phyloP scores from a whole-genome alignment of 1,140 invertebrate genomes.

The Bombyx mandarina region DNA sequence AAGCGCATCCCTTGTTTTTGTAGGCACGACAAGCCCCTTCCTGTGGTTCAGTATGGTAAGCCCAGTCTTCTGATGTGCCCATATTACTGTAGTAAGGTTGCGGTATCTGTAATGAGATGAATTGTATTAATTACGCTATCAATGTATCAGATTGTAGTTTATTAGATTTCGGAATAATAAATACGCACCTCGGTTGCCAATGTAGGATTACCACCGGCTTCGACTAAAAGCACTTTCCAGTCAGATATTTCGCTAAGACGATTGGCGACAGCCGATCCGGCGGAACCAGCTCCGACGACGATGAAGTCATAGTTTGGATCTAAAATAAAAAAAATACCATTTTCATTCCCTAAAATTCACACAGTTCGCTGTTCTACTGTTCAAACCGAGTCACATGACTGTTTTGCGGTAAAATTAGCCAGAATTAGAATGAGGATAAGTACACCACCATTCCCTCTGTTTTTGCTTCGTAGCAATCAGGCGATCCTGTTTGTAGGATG shows the following conservation, averaged over 20 bases:
- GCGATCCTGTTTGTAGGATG: too few species aligned
- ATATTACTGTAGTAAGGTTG: constrained; percentile 29
- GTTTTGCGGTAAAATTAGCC: too few species aligned
- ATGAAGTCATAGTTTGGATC: constrained; percentile 37
- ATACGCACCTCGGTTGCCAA: constrained; percentile 11
- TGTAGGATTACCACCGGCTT: constrained; percentile 30
- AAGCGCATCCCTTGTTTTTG: constrained; percentile 51
- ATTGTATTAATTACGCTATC: too few species aligned
- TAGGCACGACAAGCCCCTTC: constrained; percentile 44
- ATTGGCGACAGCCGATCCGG: constrained; percentile 88
- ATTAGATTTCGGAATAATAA: not conserved
- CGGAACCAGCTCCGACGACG: constrained; percentile 67
- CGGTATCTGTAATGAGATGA: constrained; percentile 20
- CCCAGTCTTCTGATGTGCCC: constrained; percentile 67
- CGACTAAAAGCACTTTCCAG: constrained; percentile 81
- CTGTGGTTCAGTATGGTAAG: constrained; percentile 69
- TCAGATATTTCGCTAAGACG: constrained; percentile 80
- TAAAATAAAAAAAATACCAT: constrained; percentile 14
- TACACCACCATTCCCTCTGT: too few species aligned
- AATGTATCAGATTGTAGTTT: not conserved
- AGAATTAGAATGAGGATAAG: too few species aligned
- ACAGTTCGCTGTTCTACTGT: too few species aligned
- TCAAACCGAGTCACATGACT: too few species aligned
- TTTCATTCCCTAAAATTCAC: too few species aligned
- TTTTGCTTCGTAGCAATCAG: too few species aligned